Percentiles rank a stretch among this genome's conserved stretches.
phyloP scores from a whole-genome alignment of 2,888 invertebrate species.

The Neoaliturus tenellus region DNA sequence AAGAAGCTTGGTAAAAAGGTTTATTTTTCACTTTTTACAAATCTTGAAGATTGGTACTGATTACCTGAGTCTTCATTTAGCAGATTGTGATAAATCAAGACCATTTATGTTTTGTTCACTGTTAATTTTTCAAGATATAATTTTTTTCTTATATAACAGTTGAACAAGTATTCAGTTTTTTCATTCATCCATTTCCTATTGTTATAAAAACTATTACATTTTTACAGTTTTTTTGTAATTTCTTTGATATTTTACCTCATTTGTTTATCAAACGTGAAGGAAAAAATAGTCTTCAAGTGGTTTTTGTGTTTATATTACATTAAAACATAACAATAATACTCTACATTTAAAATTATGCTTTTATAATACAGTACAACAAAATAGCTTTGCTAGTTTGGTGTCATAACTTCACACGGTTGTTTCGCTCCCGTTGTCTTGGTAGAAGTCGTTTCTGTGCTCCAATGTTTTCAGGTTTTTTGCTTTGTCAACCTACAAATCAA shows the following conservation, averaged over 20 bases:
- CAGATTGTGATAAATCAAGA: too few relatives aligned
- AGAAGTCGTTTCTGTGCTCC: conserved; percentile 47
- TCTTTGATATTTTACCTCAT: conserved; percentile 50
- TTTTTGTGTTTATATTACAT: conserved; percentile 33
- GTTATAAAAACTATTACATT: too few relatives aligned
- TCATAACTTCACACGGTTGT: conserved; percentile 21
- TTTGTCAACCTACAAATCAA: conserved; percentile 34
- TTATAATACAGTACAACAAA: conserved; percentile 42
- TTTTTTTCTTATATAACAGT: too few relatives aligned
- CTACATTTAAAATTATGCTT: conserved; percentile 17
- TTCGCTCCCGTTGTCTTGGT: conserved; percentile 33
- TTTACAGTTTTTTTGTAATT: too few relatives aligned
- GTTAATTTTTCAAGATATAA: too few relatives aligned
- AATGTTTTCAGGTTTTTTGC: conserved; percentile 26
- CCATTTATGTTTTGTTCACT: too few relatives aligned
- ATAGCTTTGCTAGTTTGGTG: conserved; percentile 40
- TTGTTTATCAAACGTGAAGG: background rate
- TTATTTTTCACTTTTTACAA: too few relatives aligned
- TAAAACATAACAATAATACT: conserved; percentile 47
- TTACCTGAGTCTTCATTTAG: too few relatives aligned
- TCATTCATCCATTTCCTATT: too few relatives aligned
- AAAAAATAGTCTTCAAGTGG: background rate
- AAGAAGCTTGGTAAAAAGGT: too few relatives aligned
- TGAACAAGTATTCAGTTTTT: too few relatives aligned
- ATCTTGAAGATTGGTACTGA: too few relatives aligned